phyloP scores from a whole-genome alignment of 2,888 invertebrate genomes.

The Axea sp. region DNA sequence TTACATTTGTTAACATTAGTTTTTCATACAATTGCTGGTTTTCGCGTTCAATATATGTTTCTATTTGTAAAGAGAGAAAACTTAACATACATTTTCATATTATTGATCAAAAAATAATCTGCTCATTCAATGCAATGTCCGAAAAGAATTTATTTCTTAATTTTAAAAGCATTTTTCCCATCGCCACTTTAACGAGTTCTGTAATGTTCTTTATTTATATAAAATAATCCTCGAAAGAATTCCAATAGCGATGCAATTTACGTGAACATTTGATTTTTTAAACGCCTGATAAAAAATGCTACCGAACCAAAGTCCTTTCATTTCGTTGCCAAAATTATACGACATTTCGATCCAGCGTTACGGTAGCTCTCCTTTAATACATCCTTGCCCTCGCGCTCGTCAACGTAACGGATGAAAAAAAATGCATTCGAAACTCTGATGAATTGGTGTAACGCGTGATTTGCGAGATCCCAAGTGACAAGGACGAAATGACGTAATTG shows the following conservation, averaged over 20 bases:
- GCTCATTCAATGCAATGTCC: too few species aligned
- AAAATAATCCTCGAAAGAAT: not conserved
- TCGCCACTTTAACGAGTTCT: not conserved
- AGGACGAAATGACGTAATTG: constrained; percentile 52
- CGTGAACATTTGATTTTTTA: not conserved
- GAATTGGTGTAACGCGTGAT: constrained; percentile 44
- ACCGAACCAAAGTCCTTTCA: not conserved
- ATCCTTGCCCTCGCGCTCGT: constrained; percentile 37
- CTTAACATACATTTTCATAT: constrained; percentile 1
- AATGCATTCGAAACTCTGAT: constrained; percentile 26
- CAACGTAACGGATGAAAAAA: constrained; percentile 28
- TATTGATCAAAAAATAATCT: constrained; percentile 2
- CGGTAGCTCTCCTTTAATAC: constrained; percentile 32
- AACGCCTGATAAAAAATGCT: not conserved
- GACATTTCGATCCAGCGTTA: constrained; percentile 7
- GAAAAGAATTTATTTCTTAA: too few species aligned
- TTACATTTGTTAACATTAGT: too few species aligned
- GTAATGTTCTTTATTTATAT: not conserved
- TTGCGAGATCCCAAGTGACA: constrained; percentile 48
- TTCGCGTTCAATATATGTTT: too few species aligned
- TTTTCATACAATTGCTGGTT: too few species aligned
- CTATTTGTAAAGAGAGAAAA: too few species aligned
- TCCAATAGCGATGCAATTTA: not conserved
- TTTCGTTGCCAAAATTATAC: not conserved
- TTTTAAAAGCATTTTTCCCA: not conserved